Base-by-base conservation (phyloP, 1,140 invertebrate genomes). In the Drosophila ficusphila region DNA sequence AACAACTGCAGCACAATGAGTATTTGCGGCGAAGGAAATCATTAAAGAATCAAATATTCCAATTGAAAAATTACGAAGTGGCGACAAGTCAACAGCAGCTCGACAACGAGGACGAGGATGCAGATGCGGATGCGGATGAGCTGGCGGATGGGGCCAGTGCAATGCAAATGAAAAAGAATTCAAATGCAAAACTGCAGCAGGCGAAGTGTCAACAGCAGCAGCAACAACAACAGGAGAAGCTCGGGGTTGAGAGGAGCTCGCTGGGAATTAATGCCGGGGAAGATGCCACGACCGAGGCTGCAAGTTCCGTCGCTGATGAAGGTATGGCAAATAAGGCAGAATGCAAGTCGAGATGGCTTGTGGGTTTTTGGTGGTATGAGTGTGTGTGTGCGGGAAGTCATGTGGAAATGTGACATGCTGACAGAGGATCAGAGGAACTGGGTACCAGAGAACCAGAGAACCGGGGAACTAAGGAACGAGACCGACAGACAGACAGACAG, bases 31-130 rank as follows among this genome's bases (percentile, higher is more conserved):
- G 91, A 90, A 90, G 91, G 86, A 64, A 92, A 92, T 83, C 82
- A 57, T 82, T 89, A 61, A 91, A 92, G 61, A 92, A 93, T 75
- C 93, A 93, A 56, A 75, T 64, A 38, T 93, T 93, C 65, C 73
- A 93, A 38, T 91, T 91, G 85, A 89, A 79, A 90, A 88, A 90
- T 90, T 90, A 79, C 70, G 77, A 91, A 79, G 73, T 81, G 72
- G 68, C 72, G 38, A 53, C 73, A 79, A 79, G 76, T 78, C 79
- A 86, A 70, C 73, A 78, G 57, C 57, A 62, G 34, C 51, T 44
- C 23, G 39, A 44, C 27, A 34, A 25, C 14, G 61, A 47, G 60
- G 29, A 33, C 42, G 31, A 42, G 31, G 41, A 39, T 14, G 33
- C 16, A 31, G 16, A 68, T 58, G 31, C 38, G 31, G 41, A 39